Conservation (phyloP, 2,113 vertebrate genomes). For the Hippocampus abdominalis region DNA sequence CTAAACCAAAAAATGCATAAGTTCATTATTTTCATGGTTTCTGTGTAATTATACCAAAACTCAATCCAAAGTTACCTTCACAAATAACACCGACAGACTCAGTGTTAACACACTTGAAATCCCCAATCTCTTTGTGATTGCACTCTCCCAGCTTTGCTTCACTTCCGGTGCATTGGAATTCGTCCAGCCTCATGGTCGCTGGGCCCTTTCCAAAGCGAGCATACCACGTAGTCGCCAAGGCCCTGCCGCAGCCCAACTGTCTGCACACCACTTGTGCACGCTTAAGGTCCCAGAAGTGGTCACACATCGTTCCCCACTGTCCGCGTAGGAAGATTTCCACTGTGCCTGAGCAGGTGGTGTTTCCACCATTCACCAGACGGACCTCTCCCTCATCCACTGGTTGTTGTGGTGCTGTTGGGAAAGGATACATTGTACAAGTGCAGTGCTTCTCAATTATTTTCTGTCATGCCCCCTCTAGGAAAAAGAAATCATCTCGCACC, state of each 20-base stretch:
- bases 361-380: conserved; percentile 33
- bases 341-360: conserved; percentile 44
- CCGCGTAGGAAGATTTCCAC: conserved; percentile 49
- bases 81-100: conserved; percentile 40
- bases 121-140: conserved; percentile 25
- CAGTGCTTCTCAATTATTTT: too few species aligned
- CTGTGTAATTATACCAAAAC: background rate
- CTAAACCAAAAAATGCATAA: background rate
- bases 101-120: conserved; percentile 10
- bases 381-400: conserved; percentile 19
- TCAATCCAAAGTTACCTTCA: conserved; percentile 12
- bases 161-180: conserved; percentile 1
- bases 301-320: conserved; percentile 58
- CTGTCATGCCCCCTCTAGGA: too few species aligned
- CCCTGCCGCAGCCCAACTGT: conserved; percentile 55
- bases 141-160: conserved; percentile 39
- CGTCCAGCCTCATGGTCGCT: background rate
- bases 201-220: conserved; percentile 7
- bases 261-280: conserved; percentile 11
- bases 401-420: background rate
- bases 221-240: background rate
- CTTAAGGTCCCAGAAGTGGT: conserved; percentile 24
- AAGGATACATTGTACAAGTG: too few species aligned
- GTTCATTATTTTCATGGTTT: background rate
- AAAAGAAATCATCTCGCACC: too few species aligned